Conservation (phyloP, 2,113 vertebrate genomes). For the Sarotherodon lohbergeri region DNA sequence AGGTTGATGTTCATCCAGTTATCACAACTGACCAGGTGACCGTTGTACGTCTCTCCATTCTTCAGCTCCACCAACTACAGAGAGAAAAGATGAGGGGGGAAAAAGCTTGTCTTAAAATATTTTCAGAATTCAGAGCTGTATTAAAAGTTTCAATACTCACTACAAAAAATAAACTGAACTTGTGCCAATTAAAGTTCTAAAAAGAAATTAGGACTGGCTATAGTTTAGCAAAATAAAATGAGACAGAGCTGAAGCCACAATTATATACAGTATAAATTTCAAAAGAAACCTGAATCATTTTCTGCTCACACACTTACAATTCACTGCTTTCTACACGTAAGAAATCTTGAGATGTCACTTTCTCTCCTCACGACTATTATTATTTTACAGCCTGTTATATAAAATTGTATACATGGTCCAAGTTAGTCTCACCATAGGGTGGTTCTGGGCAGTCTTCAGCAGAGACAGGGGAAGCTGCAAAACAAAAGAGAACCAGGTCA, state of each 20-base stretch:
- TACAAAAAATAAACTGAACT: not conserved
- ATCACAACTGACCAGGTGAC: conserved; percentile 96
- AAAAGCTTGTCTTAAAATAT: not conserved
- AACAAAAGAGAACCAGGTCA: not conserved
- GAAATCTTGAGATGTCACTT: not conserved
- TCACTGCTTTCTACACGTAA: not conserved
- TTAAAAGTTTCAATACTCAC: not conserved
- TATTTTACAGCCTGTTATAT: not conserved
- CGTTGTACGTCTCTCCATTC: conserved; percentile 96
- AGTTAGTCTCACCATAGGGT: conserved; percentile 87
- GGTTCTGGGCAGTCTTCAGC: conserved; percentile 96
- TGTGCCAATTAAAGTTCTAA: not conserved
- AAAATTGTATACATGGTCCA: not conserved
- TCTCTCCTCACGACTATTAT: fast-evolving
- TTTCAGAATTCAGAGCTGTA: not conserved
- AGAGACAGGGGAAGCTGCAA: conserved; percentile 88
- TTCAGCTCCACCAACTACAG: conserved; percentile 92
- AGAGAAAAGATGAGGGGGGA: not conserved
- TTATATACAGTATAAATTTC: not conserved
- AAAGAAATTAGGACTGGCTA: not conserved
- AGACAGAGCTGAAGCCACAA: not conserved
- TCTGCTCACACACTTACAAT: not conserved
- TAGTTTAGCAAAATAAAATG: fast-evolving
- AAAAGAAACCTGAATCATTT: not conserved
- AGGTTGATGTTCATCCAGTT: conserved; percentile 99